These are phyloP conservation scores for Notodonta ziczac DNA, from an alignment of 2,888 invertebrate species.

Conservation along the genomic window DNA sequence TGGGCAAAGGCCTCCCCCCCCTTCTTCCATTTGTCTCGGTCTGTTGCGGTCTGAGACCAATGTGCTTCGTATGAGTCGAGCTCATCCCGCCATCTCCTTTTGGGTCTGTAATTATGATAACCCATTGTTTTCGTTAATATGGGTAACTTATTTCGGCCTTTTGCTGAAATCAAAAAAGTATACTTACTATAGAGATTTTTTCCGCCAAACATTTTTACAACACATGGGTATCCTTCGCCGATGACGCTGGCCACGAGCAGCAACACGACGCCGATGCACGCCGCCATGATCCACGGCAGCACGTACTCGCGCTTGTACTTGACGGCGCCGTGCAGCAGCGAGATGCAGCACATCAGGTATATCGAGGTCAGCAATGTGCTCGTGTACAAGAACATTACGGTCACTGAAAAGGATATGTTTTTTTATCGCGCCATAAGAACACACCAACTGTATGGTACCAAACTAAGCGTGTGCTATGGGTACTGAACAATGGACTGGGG, in stretches of 20 bases:
- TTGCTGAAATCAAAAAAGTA: neutral
- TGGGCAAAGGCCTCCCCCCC: too few species aligned
- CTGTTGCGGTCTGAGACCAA: too few species aligned
- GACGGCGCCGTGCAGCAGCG: constrained; percentile 76
- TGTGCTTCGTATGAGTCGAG: too few species aligned
- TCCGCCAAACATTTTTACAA: constrained; percentile 74
- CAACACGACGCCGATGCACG: constrained; percentile 67
- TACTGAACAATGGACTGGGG: too few species aligned
- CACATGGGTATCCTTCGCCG: constrained; percentile 69
- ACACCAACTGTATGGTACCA: too few species aligned
- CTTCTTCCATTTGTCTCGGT: too few species aligned
- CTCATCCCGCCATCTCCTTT: too few species aligned
- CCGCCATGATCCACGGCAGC: constrained; percentile 76
- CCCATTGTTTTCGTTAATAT: too few species aligned
- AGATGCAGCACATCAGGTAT: constrained; percentile 78
- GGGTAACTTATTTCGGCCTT: neutral
- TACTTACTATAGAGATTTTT: constrained; percentile 77
- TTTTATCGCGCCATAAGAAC: too few species aligned
- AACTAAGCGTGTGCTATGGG: too few species aligned
- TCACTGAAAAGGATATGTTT: constrained; percentile 55
- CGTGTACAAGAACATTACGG: constrained; percentile 76
- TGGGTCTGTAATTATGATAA: too few species aligned
- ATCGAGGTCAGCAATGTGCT: constrained; percentile 75
- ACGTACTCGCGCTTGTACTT: constrained; percentile 76
- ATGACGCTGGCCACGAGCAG: constrained; percentile 62